Conservation (phyloP, 23 tunicate species). For the Ciona savignyi region DNA sequence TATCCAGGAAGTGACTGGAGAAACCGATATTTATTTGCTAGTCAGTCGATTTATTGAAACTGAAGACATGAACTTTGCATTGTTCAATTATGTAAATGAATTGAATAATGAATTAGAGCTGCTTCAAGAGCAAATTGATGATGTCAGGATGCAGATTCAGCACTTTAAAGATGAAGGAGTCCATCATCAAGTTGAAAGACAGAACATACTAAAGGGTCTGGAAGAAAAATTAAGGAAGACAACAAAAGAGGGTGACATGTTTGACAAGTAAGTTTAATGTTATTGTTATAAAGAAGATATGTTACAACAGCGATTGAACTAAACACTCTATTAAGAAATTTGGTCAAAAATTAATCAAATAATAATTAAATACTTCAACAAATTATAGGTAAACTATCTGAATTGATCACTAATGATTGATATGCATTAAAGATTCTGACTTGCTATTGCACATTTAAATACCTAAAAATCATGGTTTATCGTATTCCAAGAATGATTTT, state of each 20-base stretch:
- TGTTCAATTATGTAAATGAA: conserved; percentile 89
- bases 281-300: background rate
- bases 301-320: background rate
- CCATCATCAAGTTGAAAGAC: conserved; percentile 71
- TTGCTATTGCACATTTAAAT: no score
- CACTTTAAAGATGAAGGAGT: conserved; percentile 91
- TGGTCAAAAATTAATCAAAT: no score
- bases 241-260: conserved; percentile 72
- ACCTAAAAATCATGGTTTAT: no score
- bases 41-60: conserved; percentile 74
- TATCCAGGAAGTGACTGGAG: conserved; percentile 86
- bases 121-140: conserved; percentile 72
- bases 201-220: conserved; percentile 35
- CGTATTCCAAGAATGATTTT: no score
- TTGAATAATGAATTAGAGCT: conserved; percentile 78
- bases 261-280: conserved; percentile 45
- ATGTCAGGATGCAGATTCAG: conserved; percentile 31
- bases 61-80: conserved; percentile 89
- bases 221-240: conserved; percentile 47
- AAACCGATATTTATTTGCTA: conserved; percentile 66
- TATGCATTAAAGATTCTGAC: no score
- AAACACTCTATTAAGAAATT: background rate
- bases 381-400: no score
- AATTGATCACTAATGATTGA: no score
- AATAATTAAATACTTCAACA: no score